These are phyloP conservation scores for Dolichomitus sp. DNA, from an alignment of 2,888 invertebrate species.

Conservation along the genomic window DNA sequence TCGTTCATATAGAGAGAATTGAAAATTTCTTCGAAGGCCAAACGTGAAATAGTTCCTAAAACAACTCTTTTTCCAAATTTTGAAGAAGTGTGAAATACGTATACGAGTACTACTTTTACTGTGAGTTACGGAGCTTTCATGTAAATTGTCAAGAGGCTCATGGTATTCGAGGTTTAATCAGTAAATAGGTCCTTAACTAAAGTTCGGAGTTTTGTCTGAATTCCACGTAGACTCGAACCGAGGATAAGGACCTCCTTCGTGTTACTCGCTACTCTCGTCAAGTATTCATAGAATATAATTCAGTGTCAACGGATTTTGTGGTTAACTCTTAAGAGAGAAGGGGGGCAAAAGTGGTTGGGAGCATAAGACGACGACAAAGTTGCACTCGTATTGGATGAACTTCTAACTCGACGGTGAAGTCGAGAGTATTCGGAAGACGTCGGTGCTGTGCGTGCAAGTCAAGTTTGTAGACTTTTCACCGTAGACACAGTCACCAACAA, in stretches of 20 bases:
- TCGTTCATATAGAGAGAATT: too few relatives aligned
- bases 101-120: background rate
- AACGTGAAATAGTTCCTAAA: background rate
- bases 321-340: constrained; percentile 21
- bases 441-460: constrained; percentile 47
- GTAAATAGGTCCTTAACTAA: constrained; percentile 28
- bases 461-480: constrained; percentile 54
- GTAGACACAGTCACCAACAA: constrained; percentile 16
- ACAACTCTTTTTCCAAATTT: background rate
- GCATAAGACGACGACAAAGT: constrained; percentile 39
- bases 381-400: constrained; percentile 48
- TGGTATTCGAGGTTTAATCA: constrained; percentile 23
- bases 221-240: constrained; percentile 7
- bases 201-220: constrained; percentile 13
- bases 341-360: background rate
- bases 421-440: constrained; percentile 9
- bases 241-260: constrained; percentile 7
- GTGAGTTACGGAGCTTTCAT: background rate
- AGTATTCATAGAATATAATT: constrained; percentile 58
- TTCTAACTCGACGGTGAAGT: constrained; percentile 42
- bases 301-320: constrained; percentile 57
- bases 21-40: too few relatives aligned
- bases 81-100: background rate
- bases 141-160: background rate
- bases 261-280: constrained; percentile 40